Evolutionary conservation across 1,140 invertebrate species (phyloP).

Genomic region (Pseudomyrmex dendroicus): DNA sequence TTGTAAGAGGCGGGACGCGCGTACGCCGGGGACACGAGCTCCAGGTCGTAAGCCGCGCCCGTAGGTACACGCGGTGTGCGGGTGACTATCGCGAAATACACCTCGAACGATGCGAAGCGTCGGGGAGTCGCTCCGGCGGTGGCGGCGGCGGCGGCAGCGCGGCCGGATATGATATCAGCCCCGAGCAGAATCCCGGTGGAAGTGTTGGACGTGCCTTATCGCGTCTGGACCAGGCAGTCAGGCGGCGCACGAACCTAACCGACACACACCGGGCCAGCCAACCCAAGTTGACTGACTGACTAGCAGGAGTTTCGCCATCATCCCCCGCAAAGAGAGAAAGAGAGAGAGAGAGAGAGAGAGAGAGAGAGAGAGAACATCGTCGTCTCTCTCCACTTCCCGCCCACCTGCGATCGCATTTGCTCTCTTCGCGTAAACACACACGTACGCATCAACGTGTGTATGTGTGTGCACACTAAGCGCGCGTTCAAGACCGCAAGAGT

Average conservation of each 20-base stretch:
- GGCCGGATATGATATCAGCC: constrained; percentile 80
- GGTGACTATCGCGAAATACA: constrained; percentile 75
- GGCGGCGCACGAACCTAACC: constrained; percentile 74
- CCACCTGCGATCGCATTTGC: background rate
- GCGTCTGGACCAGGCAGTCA: constrained; percentile 81
- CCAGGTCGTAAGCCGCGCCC: constrained; percentile 71
- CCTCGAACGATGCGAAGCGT: constrained; percentile 66
- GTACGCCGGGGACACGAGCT: constrained; percentile 32
- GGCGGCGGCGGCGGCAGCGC: constrained; percentile 67
- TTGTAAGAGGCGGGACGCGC: constrained; percentile 8
- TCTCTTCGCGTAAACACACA: background rate
- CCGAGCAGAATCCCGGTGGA: constrained; percentile 78
- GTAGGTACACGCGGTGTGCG: constrained; percentile 48
- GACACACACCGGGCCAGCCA: constrained; percentile 66
- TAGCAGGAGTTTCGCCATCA: constrained; percentile 71
- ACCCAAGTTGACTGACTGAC: constrained; percentile 73
- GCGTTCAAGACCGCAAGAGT: background rate
- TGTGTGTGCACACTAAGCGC: background rate
- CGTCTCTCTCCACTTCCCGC: background rate
- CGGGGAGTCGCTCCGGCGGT: constrained; percentile 61
- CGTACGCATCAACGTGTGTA: background rate
- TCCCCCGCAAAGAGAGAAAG: constrained; percentile 39
- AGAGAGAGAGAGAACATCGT: too few relatives aligned
- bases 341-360: too few relatives aligned
- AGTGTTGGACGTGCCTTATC: constrained; percentile 84